A percentile compares a stretch with the other conserved stretches of the same genome.
Evolutionary conservation across 2,113 vertebrate genomes (phyloP).

Genomic region (Actenoides hombroni): DNA sequence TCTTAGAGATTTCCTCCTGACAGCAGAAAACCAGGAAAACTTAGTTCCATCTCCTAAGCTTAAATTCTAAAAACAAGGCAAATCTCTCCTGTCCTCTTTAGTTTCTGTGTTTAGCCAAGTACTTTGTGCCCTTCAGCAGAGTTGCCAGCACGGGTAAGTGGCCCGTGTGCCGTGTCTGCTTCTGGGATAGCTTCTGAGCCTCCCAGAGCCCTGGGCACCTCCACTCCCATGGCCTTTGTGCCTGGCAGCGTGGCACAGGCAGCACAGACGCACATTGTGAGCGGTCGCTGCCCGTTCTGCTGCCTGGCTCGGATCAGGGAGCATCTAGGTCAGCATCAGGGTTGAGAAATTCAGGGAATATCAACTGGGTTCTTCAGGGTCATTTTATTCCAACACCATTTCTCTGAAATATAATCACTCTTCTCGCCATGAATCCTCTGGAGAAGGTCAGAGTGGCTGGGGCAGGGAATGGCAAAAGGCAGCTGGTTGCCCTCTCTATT

Average conservation of each 20-base stretch:
- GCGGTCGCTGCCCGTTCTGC: not conserved
- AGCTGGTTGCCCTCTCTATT: not conserved
- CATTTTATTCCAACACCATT: not conserved
- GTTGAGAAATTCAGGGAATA: not conserved
- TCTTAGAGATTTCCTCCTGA: not conserved
- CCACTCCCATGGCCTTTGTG: not conserved
- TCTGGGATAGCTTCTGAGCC: not conserved
- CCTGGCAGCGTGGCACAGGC: not conserved
- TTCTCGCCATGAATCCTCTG: not conserved
- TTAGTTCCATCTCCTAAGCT: not conserved
- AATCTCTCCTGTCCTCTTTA: not conserved
- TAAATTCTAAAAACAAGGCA: not conserved
- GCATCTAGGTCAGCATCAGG: conserved; percentile 50
- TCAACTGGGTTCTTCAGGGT: not conserved
- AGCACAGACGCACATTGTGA: conserved; percentile 29
- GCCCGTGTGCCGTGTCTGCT: not conserved
- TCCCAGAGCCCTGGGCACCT: not conserved
- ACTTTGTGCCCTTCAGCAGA: not conserved
- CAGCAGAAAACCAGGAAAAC: not conserved
- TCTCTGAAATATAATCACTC: not conserved
- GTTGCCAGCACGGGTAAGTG: not conserved
- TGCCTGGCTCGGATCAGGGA: conserved; percentile 30
- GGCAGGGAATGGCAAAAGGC: not conserved
- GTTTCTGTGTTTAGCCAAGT: not conserved
- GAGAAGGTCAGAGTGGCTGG: not conserved